A percentile compares a stretch with the other conserved stretches of the same genome.
phyloP scores from a whole-genome alignment of 2,797 vertebrate species.

The Acestrorhynchus altus region DNA sequence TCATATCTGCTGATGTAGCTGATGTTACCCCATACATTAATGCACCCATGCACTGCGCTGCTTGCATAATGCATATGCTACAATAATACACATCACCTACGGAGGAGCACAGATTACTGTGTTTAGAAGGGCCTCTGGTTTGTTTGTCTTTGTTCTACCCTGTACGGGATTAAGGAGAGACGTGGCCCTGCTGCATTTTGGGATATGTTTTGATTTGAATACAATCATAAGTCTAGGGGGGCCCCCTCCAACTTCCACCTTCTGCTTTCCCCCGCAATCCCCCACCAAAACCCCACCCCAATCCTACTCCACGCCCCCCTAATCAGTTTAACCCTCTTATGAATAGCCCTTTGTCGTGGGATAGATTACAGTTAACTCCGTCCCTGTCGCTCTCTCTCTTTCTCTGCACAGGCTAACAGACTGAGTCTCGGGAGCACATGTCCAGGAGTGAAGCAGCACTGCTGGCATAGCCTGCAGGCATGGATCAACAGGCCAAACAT shows the following conservation, averaged over 20 bases:
- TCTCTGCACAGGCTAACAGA: slow-evolving; percentile 48
- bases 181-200: slow-evolving; percentile 78
- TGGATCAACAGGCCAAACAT: slow-evolving; percentile 10
- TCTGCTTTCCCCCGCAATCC: slow-evolving; percentile 63
- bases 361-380: slow-evolving; percentile 84
- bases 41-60: slow-evolving; percentile 23
- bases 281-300: slow-evolving; percentile 76
- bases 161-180: slow-evolving; percentile 72
- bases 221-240: slow-evolving; percentile 78
- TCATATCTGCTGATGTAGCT: slow-evolving; percentile 54
- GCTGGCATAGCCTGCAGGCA: slow-evolving; percentile 7
- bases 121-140: slow-evolving; percentile 72
- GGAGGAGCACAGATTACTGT: slow-evolving; percentile 70
- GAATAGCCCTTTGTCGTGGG: slow-evolving; percentile 85
- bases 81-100: slow-evolving; percentile 58
- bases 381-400: slow-evolving; percentile 68
- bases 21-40: slow-evolving; percentile 50
- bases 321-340: slow-evolving; percentile 85
- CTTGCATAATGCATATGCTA: slow-evolving; percentile 57
- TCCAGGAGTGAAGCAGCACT: slow-evolving; percentile 18
- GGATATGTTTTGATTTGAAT: slow-evolving; percentile 87
- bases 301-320: slow-evolving; percentile 71
- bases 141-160: slow-evolving; percentile 78
- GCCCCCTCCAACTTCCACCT: slow-evolving; percentile 45
- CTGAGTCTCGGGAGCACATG: slow-evolving; percentile 55